These are phyloP conservation scores for Octodonta nipae DNA, from an alignment of 2,888 invertebrate genomes.

Conservation along the genomic window DNA sequence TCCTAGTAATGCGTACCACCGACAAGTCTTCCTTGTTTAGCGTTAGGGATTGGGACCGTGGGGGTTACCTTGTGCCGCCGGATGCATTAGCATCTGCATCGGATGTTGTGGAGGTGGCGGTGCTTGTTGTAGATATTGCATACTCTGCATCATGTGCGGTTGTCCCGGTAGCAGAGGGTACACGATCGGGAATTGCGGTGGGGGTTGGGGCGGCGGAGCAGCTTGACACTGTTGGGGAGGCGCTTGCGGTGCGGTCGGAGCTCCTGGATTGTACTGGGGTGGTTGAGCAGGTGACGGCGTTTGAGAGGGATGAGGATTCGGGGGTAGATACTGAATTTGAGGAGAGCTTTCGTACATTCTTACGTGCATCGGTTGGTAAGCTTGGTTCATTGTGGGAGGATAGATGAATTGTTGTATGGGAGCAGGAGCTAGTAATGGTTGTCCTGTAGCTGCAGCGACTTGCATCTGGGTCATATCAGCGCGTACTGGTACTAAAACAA, in stretches of 20 bases:
- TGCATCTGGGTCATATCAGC: constrained; percentile 63
- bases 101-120: constrained; percentile 36
- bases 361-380: constrained; percentile 39
- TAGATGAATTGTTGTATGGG: constrained; percentile 51
- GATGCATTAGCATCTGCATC: constrained; percentile 23
- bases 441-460: constrained; percentile 69
- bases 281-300: constrained; percentile 35
- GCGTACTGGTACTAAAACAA: constrained; percentile 23
- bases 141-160: constrained; percentile 37
- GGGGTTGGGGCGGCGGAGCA: constrained; percentile 12
- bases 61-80: constrained; percentile 31
- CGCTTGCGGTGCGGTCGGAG: constrained; percentile 30
- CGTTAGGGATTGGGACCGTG: constrained; percentile 31
- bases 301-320: constrained; percentile 38
- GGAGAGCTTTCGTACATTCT: constrained; percentile 52
- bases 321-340: constrained; percentile 27
- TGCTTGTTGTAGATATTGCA: constrained; percentile 39
- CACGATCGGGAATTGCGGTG: constrained; percentile 35
- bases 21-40: constrained; percentile 17
- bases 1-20: constrained; percentile 13
- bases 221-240: constrained; percentile 36
- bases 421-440: constrained; percentile 69
- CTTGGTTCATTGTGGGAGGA: constrained; percentile 30
- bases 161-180: constrained; percentile 44
- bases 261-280: constrained; percentile 25